Base-by-base conservation (phyloP, 2,113 vertebrate genomes). In the Lipophrys pholis region DNA sequence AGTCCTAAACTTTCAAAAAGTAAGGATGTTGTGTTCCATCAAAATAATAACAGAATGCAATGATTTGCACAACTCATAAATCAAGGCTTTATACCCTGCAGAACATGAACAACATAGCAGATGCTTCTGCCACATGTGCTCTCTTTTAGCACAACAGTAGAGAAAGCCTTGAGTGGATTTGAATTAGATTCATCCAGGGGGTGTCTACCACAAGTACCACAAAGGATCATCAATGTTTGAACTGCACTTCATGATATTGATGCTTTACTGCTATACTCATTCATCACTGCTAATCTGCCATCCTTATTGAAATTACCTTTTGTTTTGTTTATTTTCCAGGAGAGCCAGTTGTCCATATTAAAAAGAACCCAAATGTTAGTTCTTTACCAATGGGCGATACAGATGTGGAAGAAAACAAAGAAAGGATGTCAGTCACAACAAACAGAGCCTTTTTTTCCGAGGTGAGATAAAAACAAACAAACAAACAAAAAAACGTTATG, bases 401-500 rank as follows among this genome's bases (percentile, higher is more conserved):
- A 6, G 64, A 89, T 57, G 5, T 1, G 1, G 17, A 7, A n/a
- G 6, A 6, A 45, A 80, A 83, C 68, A 51, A 50, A 36, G 78
- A 80, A 10, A 63, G 50, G 46, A 67, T 68, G 75, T 76, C 57
- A n/a, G 6, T 48, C 49, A 70, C 82, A 60, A 82, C 73, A 16
- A 83, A 67, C 68, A 66, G 8, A 45, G 17, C 54, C 12, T 80
- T 48, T 49, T 91, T 80, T 43, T 21, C 74, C 49, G 15, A 90
- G 52, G 86, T 89, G 52, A 70, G 77, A 63, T 21, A 42, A 11
- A 5, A 50, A 1, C 21, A 30, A 30, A n/a, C n/a, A n/a, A 30
- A 30, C 21, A 30, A 30, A 30, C 21, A 30, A 30, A 30, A 30
- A 30, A 30, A 30, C 21, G 21, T 17, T 41, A 3, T 57, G 9